Conservation (phyloP, 2,888 invertebrate genomes). For the Drosophila hamatofila region DNA sequence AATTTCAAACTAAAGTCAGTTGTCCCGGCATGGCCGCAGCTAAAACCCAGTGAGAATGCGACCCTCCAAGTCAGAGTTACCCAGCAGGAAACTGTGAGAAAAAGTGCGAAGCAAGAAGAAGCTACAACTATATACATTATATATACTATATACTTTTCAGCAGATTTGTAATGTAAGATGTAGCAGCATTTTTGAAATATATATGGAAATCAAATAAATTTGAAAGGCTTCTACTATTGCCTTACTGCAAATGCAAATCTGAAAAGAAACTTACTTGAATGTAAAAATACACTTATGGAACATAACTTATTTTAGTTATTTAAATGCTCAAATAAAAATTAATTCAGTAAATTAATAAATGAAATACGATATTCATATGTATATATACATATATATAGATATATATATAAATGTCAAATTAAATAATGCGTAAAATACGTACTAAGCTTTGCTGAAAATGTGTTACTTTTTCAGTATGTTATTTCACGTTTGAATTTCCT, state of each 20-base stretch:
- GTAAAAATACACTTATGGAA: too few relatives aligned
- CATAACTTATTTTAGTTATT: too few relatives aligned
- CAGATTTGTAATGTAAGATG: not conserved
- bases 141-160: too few relatives aligned
- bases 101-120: not conserved
- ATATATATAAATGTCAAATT: not conserved
- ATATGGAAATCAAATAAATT: not conserved
- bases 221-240: too few relatives aligned
- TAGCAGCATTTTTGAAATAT: not conserved
- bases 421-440: not conserved
- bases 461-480: not conserved
- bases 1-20: conserved; percentile 78
- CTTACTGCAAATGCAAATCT: too few relatives aligned
- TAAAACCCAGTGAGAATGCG: conserved; percentile 54
- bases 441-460: not conserved
- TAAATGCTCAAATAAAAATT: too few relatives aligned
- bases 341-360: too few relatives aligned
- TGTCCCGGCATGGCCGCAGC: conserved; percentile 57
- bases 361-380: too few relatives aligned
- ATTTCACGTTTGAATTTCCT: conserved; percentile 17
- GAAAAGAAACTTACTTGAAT: too few relatives aligned
- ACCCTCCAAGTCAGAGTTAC: conserved; percentile 43
- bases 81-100: conserved; percentile 55
- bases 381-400: not conserved
- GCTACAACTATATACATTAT: too few relatives aligned